These are phyloP conservation scores for Tenthredo mesomela DNA, from an alignment of 2,888 invertebrate genomes.

Conservation along the genomic window DNA sequence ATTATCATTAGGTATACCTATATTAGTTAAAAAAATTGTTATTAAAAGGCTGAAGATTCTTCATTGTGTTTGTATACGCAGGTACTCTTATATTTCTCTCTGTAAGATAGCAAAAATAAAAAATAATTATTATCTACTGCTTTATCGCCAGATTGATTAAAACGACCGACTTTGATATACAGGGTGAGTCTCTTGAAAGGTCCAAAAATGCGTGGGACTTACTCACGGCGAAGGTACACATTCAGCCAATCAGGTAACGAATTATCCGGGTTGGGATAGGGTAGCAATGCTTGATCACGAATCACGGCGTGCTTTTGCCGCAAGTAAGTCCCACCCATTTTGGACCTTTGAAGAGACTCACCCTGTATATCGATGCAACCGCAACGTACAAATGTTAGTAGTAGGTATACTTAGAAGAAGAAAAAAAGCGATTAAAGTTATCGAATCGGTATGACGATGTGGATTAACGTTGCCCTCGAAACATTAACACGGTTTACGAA, in stretches of 20 bases:
- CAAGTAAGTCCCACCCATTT: too few species aligned
- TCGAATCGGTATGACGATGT: background rate
- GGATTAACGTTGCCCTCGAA: background rate
- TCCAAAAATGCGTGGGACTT: too few species aligned
- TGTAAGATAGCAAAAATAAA: background rate
- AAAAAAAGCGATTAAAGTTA: background rate
- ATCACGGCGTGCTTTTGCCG: too few species aligned
- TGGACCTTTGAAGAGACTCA: too few species aligned
- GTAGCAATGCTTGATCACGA: too few species aligned
- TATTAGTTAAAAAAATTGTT: background rate
- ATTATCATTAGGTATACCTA: background rate
- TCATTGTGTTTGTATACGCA: background rate
- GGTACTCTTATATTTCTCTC: background rate
- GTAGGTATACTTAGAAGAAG: too few species aligned
- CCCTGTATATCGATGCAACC: background rate
- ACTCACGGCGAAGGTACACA: too few species aligned
- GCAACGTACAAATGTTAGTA: background rate
- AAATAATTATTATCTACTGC: background rate
- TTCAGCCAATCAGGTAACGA: too few species aligned
- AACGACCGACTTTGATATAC: background rate
- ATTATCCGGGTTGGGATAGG: too few species aligned
- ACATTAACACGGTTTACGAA: too few species aligned
- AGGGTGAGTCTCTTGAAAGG: too few species aligned
- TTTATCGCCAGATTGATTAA: background rate
- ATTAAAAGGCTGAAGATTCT: background rate